Evolutionary conservation across 2,797 vertebrate genomes (phyloP).

Genomic region (Poecilia gillii): DNA sequence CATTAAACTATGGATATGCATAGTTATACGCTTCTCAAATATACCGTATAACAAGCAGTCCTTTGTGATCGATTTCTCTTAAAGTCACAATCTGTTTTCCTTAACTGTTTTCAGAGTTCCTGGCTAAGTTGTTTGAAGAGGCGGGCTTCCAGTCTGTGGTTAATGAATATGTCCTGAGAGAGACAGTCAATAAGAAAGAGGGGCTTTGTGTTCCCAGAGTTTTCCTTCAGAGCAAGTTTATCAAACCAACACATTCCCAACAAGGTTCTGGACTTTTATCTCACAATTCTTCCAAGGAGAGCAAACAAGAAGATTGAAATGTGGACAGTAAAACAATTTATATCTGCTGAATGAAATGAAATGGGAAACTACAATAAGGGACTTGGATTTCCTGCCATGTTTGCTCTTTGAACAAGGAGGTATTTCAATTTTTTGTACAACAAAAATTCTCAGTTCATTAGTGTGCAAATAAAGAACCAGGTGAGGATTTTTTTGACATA

Average conservation of each 20-base stretch:
- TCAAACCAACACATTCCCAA: conserved; percentile 68
- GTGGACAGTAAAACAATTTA: background rate
- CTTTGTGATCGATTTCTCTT: background rate
- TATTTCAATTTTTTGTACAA: background rate
- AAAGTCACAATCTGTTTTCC: background rate
- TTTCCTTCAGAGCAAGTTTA: conserved; percentile 96
- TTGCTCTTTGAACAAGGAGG: background rate
- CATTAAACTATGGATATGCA: background rate
- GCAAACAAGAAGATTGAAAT: conserved; percentile 1
- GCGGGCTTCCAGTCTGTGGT: conserved; percentile 81
- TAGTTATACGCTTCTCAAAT: background rate
- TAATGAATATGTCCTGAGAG: conserved; percentile 91
- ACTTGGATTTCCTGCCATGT: background rate
- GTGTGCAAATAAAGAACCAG: background rate
- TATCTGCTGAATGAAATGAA: background rate
- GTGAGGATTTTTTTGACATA: background rate
- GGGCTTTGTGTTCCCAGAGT: conserved; percentile 90
- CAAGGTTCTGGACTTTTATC: background rate
- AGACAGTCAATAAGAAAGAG: conserved; percentile 96
- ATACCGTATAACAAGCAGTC: background rate
- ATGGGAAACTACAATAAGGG: background rate
- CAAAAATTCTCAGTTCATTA: background rate
- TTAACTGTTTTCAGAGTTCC: conserved; percentile 79
- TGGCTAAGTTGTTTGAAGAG: conserved; percentile 85
- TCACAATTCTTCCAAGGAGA: background rate